Evolutionary conservation across 2,888 invertebrate genomes (phyloP), one percentile per base, ranked within the genome.

Genomic region (Arctia plantaginis): DNA sequence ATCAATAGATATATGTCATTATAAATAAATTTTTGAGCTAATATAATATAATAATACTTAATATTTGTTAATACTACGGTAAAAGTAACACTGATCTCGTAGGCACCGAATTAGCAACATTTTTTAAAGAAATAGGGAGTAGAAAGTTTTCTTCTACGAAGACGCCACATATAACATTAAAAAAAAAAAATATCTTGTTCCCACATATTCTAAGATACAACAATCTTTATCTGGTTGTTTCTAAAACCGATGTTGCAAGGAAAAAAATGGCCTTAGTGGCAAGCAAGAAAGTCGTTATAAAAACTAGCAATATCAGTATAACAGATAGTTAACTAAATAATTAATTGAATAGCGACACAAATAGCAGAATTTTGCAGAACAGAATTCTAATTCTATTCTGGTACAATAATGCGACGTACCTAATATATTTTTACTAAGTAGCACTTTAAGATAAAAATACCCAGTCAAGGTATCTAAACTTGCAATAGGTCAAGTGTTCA

Each of bases 401-500:
- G 13, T 6, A 59, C n/a, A 27, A 30, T 4, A n/a, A 44, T 10
- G 4, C 30, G 23, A 27, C 47, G 0, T 44, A 74, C 78, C 65
- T 76, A 69, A 73, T 82, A 65, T 67, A 66, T 73, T 72, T 71
- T 62, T 44, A 69, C 70, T 79, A 75, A 77, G 62, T 69, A 75
- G 62, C 55, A 33, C 12, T 51, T 66, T n/a, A 30, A 8, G 47
- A 72, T 33, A 18, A 73, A 81, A 84, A 84, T 82, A 83, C 62
- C 55, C 23, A 2, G 76, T 69, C 76, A 77, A 73, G 75, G 12
- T 75, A 69, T 73, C 71, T 77, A 77, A 39, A 75, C 72, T 74
- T 76, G 51, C 72, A 78, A 74, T 82, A 82, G 86, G 85, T 82
- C 81, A 77, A 70, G 71, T 55, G 65, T 59, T 67, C 77, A 80